phyloP scores from a whole-genome alignment of 2,113 vertebrate genomes.

The Austrofundulus limnaeus region DNA sequence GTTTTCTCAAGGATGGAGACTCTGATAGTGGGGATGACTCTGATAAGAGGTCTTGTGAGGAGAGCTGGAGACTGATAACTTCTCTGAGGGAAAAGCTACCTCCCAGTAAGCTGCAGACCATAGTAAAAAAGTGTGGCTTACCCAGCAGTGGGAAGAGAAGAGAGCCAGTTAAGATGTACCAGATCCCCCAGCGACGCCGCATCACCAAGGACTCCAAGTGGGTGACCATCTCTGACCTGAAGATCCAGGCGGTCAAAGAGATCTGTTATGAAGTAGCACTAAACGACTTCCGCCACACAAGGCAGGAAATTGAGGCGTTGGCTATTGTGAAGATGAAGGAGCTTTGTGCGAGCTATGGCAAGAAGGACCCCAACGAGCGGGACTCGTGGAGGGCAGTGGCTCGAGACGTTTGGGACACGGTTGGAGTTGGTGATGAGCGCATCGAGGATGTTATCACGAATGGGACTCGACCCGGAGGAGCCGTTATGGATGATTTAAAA shows the following conservation, averaged over 20 bases:
- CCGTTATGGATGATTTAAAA: constrained; percentile 93
- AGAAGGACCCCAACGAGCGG: constrained; percentile 96
- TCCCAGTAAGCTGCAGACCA: constrained; percentile 98
- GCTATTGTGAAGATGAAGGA: constrained; percentile 99
- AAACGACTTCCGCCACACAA: constrained; percentile 95
- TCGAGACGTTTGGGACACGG: constrained; percentile 97
- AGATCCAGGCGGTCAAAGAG: constrained; percentile 99
- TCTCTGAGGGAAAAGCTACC: constrained; percentile 99
- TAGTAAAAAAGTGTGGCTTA: constrained; percentile 99
- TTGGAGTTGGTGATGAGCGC: constrained; percentile 94
- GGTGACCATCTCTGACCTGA: constrained; percentile 98
- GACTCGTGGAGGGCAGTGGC: constrained; percentile 97
- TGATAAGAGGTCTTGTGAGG: constrained; percentile 99
- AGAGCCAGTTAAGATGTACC: constrained; percentile 97
- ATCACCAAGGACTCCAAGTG: constrained; percentile 98
- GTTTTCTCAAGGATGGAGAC: constrained; percentile 99
- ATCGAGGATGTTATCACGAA: constrained; percentile 87
- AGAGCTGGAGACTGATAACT: constrained; percentile 99
- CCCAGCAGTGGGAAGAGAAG: constrained; percentile 98
- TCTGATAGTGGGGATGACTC: constrained; percentile 99
- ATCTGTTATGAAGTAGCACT: constrained; percentile 98
- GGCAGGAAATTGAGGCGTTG: constrained; percentile 97
- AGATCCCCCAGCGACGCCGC: constrained; percentile 92
- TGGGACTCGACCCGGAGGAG: constrained; percentile 73
- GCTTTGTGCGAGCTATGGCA: constrained; percentile 91